A percentile compares a stretch with the other conserved stretches of the same genome.
These are phyloP conservation scores for Diarsia brunnea DNA, from an alignment of 2,888 invertebrate genomes.

Conservation along the genomic window DNA sequence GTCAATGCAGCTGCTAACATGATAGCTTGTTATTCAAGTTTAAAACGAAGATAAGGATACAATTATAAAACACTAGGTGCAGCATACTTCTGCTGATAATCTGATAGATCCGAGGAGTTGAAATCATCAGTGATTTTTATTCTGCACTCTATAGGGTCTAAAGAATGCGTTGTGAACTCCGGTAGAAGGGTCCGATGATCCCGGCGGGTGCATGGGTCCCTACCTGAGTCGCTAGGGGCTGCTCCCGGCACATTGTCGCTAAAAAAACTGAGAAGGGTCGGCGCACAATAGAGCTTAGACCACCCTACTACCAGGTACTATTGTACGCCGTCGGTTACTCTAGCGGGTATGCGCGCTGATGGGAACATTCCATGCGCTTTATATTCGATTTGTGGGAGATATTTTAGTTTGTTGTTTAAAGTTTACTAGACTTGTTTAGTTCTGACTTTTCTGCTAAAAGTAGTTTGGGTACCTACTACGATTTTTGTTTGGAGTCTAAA, in stretches of 20 bases:
- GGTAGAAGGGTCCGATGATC: slow-evolving; percentile 78
- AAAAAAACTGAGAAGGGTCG: slow-evolving; percentile 89
- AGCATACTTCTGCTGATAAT: slow-evolving; percentile 22
- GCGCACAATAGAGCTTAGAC: slow-evolving; percentile 79
- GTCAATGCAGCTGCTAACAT: slow-evolving; percentile 79
- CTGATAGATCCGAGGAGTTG: slow-evolving; percentile 37
- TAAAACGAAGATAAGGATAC: slow-evolving; percentile 67
- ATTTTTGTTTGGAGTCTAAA: background rate
- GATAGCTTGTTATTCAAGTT: slow-evolving; percentile 78
- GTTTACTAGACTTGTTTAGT: background rate
- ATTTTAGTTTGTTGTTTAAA: slow-evolving; percentile 28
- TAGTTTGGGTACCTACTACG: slow-evolving; percentile 4
- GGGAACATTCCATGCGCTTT: slow-evolving; percentile 56
- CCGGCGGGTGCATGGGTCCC: slow-evolving; percentile 77
- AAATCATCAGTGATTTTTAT: slow-evolving; percentile 44
- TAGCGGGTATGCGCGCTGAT: slow-evolving; percentile 42
- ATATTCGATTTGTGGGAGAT: slow-evolving; percentile 25
- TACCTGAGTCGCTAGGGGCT: slow-evolving; percentile 86
- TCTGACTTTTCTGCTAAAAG: background rate
- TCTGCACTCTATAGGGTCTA: slow-evolving; percentile 59
- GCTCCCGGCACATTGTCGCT: slow-evolving; percentile 83
- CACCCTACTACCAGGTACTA: slow-evolving; percentile 76
- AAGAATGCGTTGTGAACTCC: slow-evolving; percentile 73
- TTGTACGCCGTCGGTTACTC: slow-evolving; percentile 68
- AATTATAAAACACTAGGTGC: slow-evolving; percentile 43